Evolutionary conservation across 2,797 vertebrate species (phyloP).

Genomic region (Echiichthys vipera): DNA sequence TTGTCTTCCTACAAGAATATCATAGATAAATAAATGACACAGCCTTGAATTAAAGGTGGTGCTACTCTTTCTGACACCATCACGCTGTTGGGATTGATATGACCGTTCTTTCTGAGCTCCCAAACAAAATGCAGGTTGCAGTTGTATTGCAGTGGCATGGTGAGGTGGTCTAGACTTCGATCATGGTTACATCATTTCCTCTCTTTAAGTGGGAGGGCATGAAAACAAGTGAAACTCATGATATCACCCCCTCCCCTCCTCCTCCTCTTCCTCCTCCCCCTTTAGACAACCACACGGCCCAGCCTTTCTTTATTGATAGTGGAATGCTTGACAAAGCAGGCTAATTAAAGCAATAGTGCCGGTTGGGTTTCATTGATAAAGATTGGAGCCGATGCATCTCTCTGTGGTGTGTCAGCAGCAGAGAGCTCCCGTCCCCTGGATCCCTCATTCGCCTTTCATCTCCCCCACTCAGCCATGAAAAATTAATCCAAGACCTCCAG

Average conservation of each 20-base stretch:
- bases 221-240: constrained; percentile 53
- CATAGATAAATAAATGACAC: constrained; percentile 67
- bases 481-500: constrained; percentile 90
- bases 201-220: constrained; percentile 57
- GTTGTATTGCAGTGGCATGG: constrained; percentile 24
- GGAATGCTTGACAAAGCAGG: constrained; percentile 79
- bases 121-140: constrained; percentile 29
- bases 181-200: constrained; percentile 69
- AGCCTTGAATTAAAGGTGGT: constrained; percentile 61
- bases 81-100: constrained; percentile 36
- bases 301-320: constrained; percentile 71
- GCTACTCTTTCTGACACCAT: constrained; percentile 40
- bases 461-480: constrained; percentile 86
- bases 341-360: constrained; percentile 84
- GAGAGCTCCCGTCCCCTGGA: constrained; percentile 80
- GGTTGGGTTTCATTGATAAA: constrained; percentile 83
- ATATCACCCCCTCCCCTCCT: constrained; percentile 30
- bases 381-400: constrained; percentile 86
- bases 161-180: constrained; percentile 46
- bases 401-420: constrained; percentile 83
- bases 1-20: constrained; percentile 50
- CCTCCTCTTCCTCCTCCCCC: constrained; percentile 39
- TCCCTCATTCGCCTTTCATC: constrained; percentile 85
- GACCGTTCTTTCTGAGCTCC: constrained; percentile 21
- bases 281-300: constrained; percentile 41